phyloP scores from a whole-genome alignment of 2,888 invertebrate species.

The Nymphalis polychloros region DNA sequence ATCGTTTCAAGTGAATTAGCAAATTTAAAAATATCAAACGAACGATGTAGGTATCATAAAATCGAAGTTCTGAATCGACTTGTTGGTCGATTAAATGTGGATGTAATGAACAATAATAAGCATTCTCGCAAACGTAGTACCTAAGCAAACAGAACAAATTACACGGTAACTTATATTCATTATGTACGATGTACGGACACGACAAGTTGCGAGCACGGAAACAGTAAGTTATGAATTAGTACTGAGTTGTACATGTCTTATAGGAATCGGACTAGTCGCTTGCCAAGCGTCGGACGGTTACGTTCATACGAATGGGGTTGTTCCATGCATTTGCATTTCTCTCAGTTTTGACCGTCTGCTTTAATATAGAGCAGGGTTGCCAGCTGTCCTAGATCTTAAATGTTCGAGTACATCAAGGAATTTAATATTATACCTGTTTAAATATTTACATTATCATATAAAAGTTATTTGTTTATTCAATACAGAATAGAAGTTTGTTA shows the following conservation, averaged over 20 bases:
- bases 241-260: conserved; percentile 10
- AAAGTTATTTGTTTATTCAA: no score
- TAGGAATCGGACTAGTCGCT: conserved; percentile 19
- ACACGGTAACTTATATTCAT: conserved; percentile 5
- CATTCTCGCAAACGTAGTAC: not conserved
- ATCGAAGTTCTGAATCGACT: no score
- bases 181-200: conserved; percentile 8
- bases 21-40: no score
- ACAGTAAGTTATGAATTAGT: conserved; percentile 21
- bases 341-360: conserved; percentile 26
- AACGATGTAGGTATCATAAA: no score
- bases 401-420: no score
- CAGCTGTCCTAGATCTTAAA: not conserved
- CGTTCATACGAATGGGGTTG: conserved; percentile 9
- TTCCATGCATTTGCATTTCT: conserved; percentile 28
- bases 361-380: conserved; percentile 19
- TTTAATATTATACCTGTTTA: no score
- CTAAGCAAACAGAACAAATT: not conserved
- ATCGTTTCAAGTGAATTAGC: no score
- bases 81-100: not conserved
- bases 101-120: not conserved
- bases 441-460: no score
- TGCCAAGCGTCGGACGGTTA: conserved; percentile 19
- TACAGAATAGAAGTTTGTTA: not conserved
- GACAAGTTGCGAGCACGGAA: conserved; percentile 10